Evolutionary conservation across 1,140 invertebrate genomes (phyloP).

Genomic region (Meloidogyne exigua): DNA sequence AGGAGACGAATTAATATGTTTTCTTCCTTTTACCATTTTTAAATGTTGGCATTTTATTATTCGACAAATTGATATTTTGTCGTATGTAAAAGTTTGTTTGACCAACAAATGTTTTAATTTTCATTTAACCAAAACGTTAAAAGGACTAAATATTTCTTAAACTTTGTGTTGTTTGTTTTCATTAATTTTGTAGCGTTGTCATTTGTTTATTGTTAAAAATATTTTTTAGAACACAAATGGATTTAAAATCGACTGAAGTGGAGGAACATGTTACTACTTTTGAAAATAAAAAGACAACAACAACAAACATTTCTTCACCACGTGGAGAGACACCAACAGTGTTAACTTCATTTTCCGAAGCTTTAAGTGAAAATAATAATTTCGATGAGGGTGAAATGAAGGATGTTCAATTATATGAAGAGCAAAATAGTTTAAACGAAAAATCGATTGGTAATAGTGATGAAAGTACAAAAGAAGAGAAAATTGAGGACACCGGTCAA

Average conservation of each 20-base stretch:
- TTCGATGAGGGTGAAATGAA: constrained; percentile 38
- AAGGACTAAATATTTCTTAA: too few relatives aligned
- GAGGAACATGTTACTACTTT: not conserved
- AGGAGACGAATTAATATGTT: too few relatives aligned
- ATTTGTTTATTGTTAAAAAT: not conserved
- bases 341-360: constrained; percentile 24
- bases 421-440: constrained; percentile 5
- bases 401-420: constrained; percentile 37
- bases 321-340: not conserved
- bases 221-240: not conserved
- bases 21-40: too few relatives aligned
- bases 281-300: not conserved
- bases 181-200: not conserved
- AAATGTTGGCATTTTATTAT: too few relatives aligned
- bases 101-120: too few relatives aligned
- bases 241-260: not conserved
- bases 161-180: too few relatives aligned
- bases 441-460: not conserved
- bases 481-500: not conserved
- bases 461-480: not conserved
- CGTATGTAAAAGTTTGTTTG: too few relatives aligned
- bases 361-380: constrained; percentile 35
- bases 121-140: too few relatives aligned
- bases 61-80: too few relatives aligned
- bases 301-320: not conserved